Conservation (phyloP, 1,140 invertebrate genomes). For the Scaptomyza pallida region DNA sequence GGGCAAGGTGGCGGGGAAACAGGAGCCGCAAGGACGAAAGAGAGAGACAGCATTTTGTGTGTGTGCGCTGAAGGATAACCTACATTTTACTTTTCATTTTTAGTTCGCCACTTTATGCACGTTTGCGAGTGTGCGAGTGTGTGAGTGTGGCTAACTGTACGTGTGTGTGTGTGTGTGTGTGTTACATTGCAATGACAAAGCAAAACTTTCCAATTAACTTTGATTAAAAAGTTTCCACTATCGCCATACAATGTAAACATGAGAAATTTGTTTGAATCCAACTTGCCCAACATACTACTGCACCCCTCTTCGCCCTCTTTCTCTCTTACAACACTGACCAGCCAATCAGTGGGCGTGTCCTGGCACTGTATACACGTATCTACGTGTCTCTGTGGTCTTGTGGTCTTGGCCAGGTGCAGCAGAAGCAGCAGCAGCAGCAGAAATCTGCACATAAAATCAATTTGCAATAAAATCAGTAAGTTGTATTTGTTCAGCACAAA, state of each 20-base stretch:
- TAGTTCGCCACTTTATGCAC: conserved; percentile 77
- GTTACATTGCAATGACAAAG: conserved; percentile 72
- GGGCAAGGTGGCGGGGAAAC: no score
- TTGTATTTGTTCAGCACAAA: conserved; percentile 73
- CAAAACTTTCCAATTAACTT: conserved; percentile 82
- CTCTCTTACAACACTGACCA: background rate
- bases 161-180: conserved; percentile 44
- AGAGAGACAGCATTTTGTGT: conserved; percentile 61
- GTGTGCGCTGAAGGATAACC: conserved; percentile 80
- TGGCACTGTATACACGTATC: conserved; percentile 13
- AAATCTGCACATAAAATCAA: conserved; percentile 76
- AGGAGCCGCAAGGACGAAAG: background rate
- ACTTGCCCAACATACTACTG: conserved; percentile 18
- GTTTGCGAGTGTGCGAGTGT: conserved; percentile 12
- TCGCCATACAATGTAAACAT: conserved; percentile 80
- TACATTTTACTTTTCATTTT: conserved; percentile 81
- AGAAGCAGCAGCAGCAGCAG: no score
- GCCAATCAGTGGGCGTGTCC: conserved; percentile 28
- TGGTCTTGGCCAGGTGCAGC: conserved; percentile 22
- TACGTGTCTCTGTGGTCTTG: conserved; percentile 47
- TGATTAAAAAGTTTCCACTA: conserved; percentile 82
- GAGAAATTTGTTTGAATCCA: conserved; percentile 82
- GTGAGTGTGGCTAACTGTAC: conserved; percentile 15
- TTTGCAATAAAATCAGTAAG: conserved; percentile 81
- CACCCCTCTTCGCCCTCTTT: conserved; percentile 4